Base-by-base conservation (phyloP, 2,113 vertebrate species). In the Geococcyx californianus region DNA sequence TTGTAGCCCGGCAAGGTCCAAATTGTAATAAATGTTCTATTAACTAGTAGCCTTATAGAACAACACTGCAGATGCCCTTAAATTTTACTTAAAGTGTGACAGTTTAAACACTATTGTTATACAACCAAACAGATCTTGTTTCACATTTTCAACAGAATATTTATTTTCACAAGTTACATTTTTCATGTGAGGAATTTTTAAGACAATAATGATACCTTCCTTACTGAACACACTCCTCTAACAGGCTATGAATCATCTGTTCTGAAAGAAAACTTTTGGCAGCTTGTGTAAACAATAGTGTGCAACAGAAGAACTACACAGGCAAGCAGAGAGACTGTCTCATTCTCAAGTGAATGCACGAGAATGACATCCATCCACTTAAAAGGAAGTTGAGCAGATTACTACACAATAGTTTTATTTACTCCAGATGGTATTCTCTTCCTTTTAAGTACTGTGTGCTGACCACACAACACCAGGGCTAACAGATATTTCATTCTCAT, bases 341-440 rank as follows among this genome's bases (percentile, higher is more conserved):
- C 52, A 55, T 70, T 92, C 91, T 93, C 83, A 90, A 79, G 67
- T 80, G 82, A 90, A 85, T 51, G 42, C 81, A 73, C 40, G 47
- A 89, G 82, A 85, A 80, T 69, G 88, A 80, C 86, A 89, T 47
- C 4, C 44, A 83, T 93, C 72, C 90, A 84, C 88, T 94, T 80
- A 66, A 86, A 96, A 95, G 92, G 92, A 94, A 96, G 85, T 51
- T 0, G 1, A 86, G 79, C 76, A 78, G 72, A 94, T 94, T 90
- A 94, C 89, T 81, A 16, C 5, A 73, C 88, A 78, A 72, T 74
- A 82, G 68, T 64, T 88, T 94, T 92, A 90, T 86, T 97, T 93
- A 90, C 68, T 94, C 85, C 95, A 94, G 92, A 94, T 88, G 67
- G 68, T 90, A 40, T 67, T 90, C 94, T 86, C 86, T 85, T 89